Conservation (phyloP, 2,888 invertebrate genomes). For the Cerastis leucographa region DNA sequence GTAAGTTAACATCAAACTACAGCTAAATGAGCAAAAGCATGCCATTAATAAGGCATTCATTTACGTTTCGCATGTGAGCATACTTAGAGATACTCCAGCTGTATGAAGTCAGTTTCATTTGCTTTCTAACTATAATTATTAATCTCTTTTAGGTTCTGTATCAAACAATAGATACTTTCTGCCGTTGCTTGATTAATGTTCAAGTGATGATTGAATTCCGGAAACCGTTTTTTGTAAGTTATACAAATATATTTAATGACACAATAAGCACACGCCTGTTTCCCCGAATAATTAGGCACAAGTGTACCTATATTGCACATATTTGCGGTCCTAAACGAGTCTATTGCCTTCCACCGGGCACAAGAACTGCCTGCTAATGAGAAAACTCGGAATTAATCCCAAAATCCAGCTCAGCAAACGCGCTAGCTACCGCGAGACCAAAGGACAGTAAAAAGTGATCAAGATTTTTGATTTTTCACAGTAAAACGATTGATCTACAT, state of each 20-base stretch:
- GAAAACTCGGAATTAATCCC: background rate
- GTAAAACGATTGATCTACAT: background rate
- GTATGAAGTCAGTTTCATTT: background rate
- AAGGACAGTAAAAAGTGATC: background rate
- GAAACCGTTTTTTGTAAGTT: slow-evolving; percentile 13
- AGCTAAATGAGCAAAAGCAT: background rate
- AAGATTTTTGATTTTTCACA: background rate
- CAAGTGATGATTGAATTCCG: slow-evolving; percentile 35
- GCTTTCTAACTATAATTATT: too few relatives aligned
- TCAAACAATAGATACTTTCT: slow-evolving; percentile 44
- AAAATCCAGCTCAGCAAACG: background rate
- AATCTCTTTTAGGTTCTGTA: slow-evolving; percentile 38
- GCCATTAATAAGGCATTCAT: background rate
- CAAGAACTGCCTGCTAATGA: background rate
- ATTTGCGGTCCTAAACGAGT: background rate
- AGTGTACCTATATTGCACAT: background rate
- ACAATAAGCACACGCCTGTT: background rate
- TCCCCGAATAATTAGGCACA: background rate
- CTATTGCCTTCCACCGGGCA: background rate
- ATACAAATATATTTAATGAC: background rate
- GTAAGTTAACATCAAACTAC: slow-evolving; percentile 2
- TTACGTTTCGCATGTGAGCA: background rate
- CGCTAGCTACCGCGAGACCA: background rate
- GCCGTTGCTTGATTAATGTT: slow-evolving; percentile 40
- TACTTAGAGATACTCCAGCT: background rate